Base-by-base conservation (phyloP, 1,140 invertebrate genomes). In the Druon quercuslanigerum region DNA sequence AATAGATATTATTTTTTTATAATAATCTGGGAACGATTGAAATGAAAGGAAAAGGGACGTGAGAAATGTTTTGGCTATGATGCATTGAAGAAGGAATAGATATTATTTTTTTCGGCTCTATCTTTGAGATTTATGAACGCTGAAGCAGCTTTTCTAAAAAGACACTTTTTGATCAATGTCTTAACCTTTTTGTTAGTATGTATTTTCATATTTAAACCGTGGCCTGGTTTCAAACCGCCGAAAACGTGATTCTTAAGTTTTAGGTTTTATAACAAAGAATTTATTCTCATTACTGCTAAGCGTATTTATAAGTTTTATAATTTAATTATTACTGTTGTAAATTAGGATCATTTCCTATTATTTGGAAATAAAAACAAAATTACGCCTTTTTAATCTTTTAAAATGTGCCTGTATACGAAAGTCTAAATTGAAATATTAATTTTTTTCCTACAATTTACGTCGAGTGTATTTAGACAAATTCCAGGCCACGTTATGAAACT, bases 261-360 rank as follows among this genome's bases (percentile, higher is more conserved):
- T 66, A 66, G 60, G 25, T 40, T 66, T 7, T 46, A n/a, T 40
- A 40, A 66, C 14, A 66, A 66, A 60, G 33, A 60, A 40, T 66
- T 16, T 66, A 40, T 66, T 66, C 57, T 66, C 60, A 66, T 66
- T 33, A 66, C 60, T 66, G 60, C 60, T 33, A 66, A 66, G 40
- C 60, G 57, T 66, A 66, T 33, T 20, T 66, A 66, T 66, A 46
- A 46, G 40, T 66, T 66, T 66, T 66, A 66, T 40, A 16, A n/a
- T 66, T 66, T 66, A 66, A 66, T 66, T 66, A 16, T 66, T 66
- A 66, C 57, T 66, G 12, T 66, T 66, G 40, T 66, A 66, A 66
- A 66, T 66, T 66, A 40, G 13, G 19, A 25, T 60, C 25, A 5
- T 40, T n/a, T 46, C 40, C 8, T 8, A 46, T 46, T 46, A 46